phyloP scores from a whole-genome alignment of 2,113 vertebrate species.

The Poicephalus gulielmi region DNA sequence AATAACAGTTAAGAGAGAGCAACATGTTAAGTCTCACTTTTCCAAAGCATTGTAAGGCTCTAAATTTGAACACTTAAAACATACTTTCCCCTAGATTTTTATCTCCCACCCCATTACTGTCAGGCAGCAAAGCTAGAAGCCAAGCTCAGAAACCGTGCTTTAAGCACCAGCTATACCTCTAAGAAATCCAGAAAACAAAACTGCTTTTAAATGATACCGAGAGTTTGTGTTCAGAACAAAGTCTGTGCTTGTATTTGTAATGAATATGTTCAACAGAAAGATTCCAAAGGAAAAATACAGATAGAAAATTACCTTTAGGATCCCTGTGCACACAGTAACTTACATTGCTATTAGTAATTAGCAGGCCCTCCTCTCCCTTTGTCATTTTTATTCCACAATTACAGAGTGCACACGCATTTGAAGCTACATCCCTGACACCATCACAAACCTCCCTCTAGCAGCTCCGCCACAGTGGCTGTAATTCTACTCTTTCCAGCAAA shows the following conservation, averaged over 20 bases:
- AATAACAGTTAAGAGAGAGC: background rate
- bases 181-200: background rate
- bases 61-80: background rate
- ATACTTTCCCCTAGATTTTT: background rate
- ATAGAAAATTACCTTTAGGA: background rate
- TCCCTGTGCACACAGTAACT: background rate
- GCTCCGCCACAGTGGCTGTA: background rate
- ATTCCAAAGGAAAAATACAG: background rate
- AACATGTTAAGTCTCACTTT: constrained; percentile 17
- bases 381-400: constrained; percentile 20
- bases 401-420: background rate
- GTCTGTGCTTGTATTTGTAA: background rate
- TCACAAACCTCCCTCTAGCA: background rate
- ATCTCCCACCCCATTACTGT: background rate
- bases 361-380: constrained; percentile 35
- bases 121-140: background rate
- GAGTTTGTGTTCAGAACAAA: background rate
- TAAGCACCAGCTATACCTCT: background rate
- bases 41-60: background rate
- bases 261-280: background rate
- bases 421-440: background rate
- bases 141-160: background rate
- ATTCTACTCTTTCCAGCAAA: background rate
- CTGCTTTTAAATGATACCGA: background rate
- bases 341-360: constrained; percentile 47